Conservation (phyloP, 2,888 invertebrate species). For the Polymixis lichenea region DNA sequence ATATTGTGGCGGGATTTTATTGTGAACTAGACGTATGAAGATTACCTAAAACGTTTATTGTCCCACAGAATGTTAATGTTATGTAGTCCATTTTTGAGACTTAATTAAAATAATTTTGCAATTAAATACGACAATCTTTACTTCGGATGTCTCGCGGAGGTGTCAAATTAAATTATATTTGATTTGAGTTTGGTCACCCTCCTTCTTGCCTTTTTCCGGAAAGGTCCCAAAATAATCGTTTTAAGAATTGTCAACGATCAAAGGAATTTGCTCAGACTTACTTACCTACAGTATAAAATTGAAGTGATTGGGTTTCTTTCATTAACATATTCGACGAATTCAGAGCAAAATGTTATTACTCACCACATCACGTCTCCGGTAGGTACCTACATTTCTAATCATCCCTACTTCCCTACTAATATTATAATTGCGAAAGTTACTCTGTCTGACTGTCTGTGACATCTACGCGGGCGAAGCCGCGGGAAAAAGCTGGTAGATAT, state of each 20-base stretch:
- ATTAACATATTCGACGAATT: slow-evolving; percentile 5
- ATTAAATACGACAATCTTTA: too few species aligned
- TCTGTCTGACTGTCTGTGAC: too few species aligned
- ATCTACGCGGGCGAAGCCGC: too few species aligned
- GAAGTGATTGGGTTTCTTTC: background rate
- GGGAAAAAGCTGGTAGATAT: too few species aligned
- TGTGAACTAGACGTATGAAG: too few species aligned
- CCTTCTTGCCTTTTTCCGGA: background rate
- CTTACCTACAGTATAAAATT: slow-evolving; percentile 8
- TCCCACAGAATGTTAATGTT: background rate
- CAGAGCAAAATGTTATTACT: background rate
- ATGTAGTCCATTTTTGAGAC: background rate
- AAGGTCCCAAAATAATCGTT: slow-evolving; percentile 17
- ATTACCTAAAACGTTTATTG: too few species aligned
- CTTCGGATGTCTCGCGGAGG: background rate
- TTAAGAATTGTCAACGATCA: slow-evolving; percentile 9
- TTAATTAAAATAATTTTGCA: too few species aligned
- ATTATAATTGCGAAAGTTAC: too few species aligned
- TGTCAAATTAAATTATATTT: slow-evolving; percentile 21
- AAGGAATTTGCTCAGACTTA: slow-evolving; percentile 20
- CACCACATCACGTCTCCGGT: background rate
- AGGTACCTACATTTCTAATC: background rate
- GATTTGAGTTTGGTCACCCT: slow-evolving; percentile 10
- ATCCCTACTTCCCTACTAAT: too few species aligned
- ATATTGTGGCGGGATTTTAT: too few species aligned